Percentiles rank a stretch among this genome's conserved stretches.
phyloP scores from a whole-genome alignment of 2,113 vertebrate species.

The Trochalopteron elliotii region DNA sequence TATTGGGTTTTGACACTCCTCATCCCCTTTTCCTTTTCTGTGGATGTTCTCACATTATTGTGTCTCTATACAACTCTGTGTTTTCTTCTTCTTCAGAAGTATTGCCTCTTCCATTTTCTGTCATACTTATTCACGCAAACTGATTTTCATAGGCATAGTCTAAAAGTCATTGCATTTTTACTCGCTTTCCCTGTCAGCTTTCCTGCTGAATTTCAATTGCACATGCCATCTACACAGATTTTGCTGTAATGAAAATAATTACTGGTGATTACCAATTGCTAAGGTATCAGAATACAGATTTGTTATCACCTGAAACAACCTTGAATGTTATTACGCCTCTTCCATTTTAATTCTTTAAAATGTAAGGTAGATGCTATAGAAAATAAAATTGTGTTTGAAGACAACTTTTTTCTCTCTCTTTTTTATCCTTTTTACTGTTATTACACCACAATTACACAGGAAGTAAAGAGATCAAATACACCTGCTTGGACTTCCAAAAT shows the following conservation, averaged over 20 bases:
- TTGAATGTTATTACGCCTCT: not conserved
- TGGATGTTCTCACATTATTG: not conserved
- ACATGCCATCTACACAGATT: not conserved
- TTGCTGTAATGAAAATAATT: slow-evolving; percentile 5
- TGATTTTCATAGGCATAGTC: not conserved
- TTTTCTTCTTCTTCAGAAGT: not conserved
- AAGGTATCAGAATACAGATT: not conserved
- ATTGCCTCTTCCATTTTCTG: not conserved
- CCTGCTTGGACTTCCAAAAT: not conserved
- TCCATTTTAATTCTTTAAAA: slow-evolving; percentile 2
- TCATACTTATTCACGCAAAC: not conserved
- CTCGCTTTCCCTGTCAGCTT: not conserved
- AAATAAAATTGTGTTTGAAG: not conserved
- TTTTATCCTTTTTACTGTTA: not conserved
- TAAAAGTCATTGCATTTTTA: not conserved
- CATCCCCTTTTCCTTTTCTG: not conserved
- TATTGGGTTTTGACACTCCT: not conserved
- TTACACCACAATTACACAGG: not conserved
- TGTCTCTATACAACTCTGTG: not conserved
- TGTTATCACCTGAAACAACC: not conserved
- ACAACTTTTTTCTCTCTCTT: not conserved
- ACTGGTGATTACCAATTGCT: not conserved
- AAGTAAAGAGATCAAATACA: not conserved
- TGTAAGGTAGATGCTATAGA: not conserved
- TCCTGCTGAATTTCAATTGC: not conserved